phyloP scores from a whole-genome alignment of 2,888 invertebrate genomes.

The Amphimallon solstitiale region DNA sequence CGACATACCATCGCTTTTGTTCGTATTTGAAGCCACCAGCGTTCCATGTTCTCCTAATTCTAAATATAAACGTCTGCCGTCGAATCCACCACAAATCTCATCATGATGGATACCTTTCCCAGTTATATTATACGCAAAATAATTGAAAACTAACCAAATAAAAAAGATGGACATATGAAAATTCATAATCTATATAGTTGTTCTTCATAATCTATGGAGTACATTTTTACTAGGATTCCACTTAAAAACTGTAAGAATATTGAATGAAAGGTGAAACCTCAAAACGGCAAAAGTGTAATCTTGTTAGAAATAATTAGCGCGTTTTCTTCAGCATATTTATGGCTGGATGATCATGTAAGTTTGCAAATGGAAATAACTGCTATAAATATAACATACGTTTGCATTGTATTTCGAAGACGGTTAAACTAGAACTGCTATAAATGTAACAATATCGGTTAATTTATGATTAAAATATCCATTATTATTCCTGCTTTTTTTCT shows the following conservation, averaged over 20 bases:
- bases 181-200: not conserved
- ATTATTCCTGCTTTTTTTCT: no score
- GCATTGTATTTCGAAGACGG: no score
- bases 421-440: no score
- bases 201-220: not conserved
- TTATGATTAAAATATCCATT: no score
- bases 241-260: slow-evolving; percentile 1
- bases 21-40: slow-evolving; percentile 56
- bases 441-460: no score
- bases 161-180: not conserved
- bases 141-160: not conserved
- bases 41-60: slow-evolving; percentile 60
- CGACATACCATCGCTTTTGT: slow-evolving; percentile 38
- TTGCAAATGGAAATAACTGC: no score
- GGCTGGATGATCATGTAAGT: no score
- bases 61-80: slow-evolving; percentile 58
- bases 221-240: not conserved
- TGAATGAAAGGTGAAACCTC: slow-evolving; percentile 15
- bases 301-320: slow-evolving; percentile 20
- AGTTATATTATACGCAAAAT: not conserved
- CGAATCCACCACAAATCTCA: slow-evolving; percentile 57
- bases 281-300: not conserved
- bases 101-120: slow-evolving; percentile 33
- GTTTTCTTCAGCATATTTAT: no score
- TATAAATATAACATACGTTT: no score